A percentile compares a stretch with the other conserved stretches of the same genome.
These are phyloP conservation scores for Nasonia longicornis DNA, from an alignment of 1,140 invertebrate species.

Conservation along the genomic window DNA sequence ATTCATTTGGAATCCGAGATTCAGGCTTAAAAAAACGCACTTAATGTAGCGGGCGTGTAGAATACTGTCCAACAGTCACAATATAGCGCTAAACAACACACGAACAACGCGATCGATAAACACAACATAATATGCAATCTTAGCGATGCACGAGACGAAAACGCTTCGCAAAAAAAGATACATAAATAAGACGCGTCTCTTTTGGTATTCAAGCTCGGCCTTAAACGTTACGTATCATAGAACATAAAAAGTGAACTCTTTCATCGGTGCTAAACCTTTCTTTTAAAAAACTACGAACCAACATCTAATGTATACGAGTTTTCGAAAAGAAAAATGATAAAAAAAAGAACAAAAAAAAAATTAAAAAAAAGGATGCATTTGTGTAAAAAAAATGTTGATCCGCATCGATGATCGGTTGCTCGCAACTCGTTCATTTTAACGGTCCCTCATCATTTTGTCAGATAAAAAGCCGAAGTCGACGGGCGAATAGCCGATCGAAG, in stretches of 20 bases:
- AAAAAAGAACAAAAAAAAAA: not conserved
- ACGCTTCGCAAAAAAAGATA: slow-evolving; percentile 20
- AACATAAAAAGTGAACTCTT: slow-evolving; percentile 31
- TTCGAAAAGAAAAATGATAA: not conserved
- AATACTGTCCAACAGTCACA: slow-evolving; percentile 47
- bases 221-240: slow-evolving; percentile 38
- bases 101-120: not conserved
- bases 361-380: not conserved
- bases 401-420: not conserved
- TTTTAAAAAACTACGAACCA: no score
- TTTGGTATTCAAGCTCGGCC: slow-evolving; percentile 12
- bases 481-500: slow-evolving; percentile 59
- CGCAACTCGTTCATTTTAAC: not conserved
- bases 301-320: no score
- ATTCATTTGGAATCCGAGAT: slow-evolving; percentile 7
- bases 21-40: slow-evolving; percentile 12
- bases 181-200: slow-evolving; percentile 2
- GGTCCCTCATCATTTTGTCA: not conserved
- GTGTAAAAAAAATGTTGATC: not conserved
- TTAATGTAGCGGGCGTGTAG: slow-evolving; percentile 21
- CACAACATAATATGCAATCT: not conserved
- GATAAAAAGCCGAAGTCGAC: slow-evolving; percentile 56
- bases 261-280: not conserved
- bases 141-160: not conserved
- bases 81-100: slow-evolving; percentile 29